Evolutionary conservation across 2,888 invertebrate species (phyloP).

Genomic region (Ramazzottius varieornatus): DNA sequence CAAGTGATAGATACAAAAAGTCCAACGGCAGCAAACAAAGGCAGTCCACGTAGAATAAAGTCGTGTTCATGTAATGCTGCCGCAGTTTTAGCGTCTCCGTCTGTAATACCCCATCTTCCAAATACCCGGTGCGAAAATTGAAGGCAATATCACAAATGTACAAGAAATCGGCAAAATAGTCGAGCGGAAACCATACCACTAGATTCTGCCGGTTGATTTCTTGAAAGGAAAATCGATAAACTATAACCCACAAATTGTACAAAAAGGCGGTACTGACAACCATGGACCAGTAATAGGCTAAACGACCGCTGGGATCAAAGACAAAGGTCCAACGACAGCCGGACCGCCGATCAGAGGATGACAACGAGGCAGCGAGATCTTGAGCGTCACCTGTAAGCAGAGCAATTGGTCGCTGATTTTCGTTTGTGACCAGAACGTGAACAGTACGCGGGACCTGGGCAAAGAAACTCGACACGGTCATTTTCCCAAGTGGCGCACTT

Average conservation of each 20-base stretch:
- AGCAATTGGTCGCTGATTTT: too few species aligned
- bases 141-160: slow-evolving; percentile 86
- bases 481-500: too few species aligned
- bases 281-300: slow-evolving; percentile 64
- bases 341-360: background rate
- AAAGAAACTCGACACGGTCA: too few species aligned
- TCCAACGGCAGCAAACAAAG: slow-evolving; percentile 86
- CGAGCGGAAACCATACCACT: slow-evolving; percentile 81
- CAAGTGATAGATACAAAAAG: slow-evolving; percentile 88
- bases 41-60: slow-evolving; percentile 92
- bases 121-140: slow-evolving; percentile 85
- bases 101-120: slow-evolving; percentile 89
- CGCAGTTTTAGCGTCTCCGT: slow-evolving; percentile 75
- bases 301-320: slow-evolving; percentile 85
- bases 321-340: slow-evolving; percentile 51
- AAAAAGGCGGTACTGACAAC: slow-evolving; percentile 80
- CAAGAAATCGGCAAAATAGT: slow-evolving; percentile 82
- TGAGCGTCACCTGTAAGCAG: background rate
- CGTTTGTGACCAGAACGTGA: too few species aligned
- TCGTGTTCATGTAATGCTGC: slow-evolving; percentile 89
- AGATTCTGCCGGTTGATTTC: slow-evolving; percentile 44
- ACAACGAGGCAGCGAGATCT: background rate
- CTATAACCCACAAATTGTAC: slow-evolving; percentile 91
- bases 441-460: too few species aligned
- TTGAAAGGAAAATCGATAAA: slow-evolving; percentile 93